Percentiles rank a stretch among this genome's conserved stretches.
phyloP scores from a whole-genome alignment of 1,140 invertebrate species.

The Rhyzopertha dominica region DNA sequence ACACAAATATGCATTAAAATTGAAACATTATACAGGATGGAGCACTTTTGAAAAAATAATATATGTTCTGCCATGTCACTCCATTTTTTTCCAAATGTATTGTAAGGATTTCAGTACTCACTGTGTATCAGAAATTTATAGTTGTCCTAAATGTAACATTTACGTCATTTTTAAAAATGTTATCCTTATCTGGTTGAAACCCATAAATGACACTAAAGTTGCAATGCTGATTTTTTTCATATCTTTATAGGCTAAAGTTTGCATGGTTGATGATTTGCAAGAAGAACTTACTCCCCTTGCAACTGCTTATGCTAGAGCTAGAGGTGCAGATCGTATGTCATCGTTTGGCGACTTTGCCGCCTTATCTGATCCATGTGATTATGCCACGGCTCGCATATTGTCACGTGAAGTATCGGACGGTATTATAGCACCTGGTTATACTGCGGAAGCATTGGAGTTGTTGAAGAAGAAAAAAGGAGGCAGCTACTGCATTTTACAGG shows the following conservation, averaged over 20 bases:
- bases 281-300: constrained; percentile 80
- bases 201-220: no score
- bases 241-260: constrained; percentile 69
- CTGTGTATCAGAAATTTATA: no score
- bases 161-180: no score
- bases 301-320: constrained; percentile 88
- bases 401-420: constrained; percentile 91
- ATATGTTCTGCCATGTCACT: no score
- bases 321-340: constrained; percentile 97
- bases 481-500: constrained; percentile 83
- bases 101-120: no score
- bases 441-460: constrained; percentile 76
- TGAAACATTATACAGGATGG: no score
- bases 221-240: constrained; percentile 11
- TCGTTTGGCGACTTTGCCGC: constrained; percentile 98
- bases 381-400: constrained; percentile 71
- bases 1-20: no score
- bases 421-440: constrained; percentile 90
- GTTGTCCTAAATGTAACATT: no score
- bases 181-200: no score
- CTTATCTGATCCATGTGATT: constrained; percentile 88
- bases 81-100: no score
- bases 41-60: no score
- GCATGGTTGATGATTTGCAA: constrained; percentile 86
- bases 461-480: constrained; percentile 95